Percentiles rank a stretch among this genome's conserved stretches.
These are phyloP conservation scores for Samia ricini DNA, from an alignment of 1,140 invertebrate species.

Conservation along the genomic window DNA sequence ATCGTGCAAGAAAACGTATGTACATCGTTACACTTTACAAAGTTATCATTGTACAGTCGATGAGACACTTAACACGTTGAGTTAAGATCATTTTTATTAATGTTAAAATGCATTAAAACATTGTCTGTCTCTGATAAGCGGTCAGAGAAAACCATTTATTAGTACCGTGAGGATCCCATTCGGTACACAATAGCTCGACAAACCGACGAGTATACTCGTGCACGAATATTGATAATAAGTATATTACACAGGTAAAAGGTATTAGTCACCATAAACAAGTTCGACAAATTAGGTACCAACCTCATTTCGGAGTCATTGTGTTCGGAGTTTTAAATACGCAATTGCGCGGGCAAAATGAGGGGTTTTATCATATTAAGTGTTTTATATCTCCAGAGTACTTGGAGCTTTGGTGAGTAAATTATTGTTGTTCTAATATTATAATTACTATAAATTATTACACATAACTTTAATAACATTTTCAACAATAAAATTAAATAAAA, in stretches of 20 bases:
- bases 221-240: background rate
- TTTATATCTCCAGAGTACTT: constrained; percentile 31
- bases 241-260: background rate
- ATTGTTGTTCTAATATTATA: background rate
- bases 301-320: constrained; percentile 5
- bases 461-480: background rate
- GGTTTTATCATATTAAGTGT: constrained; percentile 36
- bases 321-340: background rate
- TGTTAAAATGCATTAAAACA: background rate
- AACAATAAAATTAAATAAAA: no score
- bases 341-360: constrained; percentile 31
- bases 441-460: background rate
- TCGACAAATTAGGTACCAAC: background rate
- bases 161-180: constrained; percentile 11
- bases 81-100: background rate
- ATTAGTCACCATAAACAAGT: constrained; percentile 27
- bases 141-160: constrained; percentile 17
- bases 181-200: constrained; percentile 10
- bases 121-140: constrained; percentile 16
- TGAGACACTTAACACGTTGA: background rate
- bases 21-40: background rate
- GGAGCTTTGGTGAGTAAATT: constrained; percentile 35
- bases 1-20: background rate
- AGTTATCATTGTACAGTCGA: background rate
- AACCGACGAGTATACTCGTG: constrained; percentile 11